A percentile compares a stretch with the other conserved stretches of the same genome.
These are phyloP conservation scores for Drosophila borealis DNA, from an alignment of 2,888 invertebrate species.

Conservation along the genomic window DNA sequence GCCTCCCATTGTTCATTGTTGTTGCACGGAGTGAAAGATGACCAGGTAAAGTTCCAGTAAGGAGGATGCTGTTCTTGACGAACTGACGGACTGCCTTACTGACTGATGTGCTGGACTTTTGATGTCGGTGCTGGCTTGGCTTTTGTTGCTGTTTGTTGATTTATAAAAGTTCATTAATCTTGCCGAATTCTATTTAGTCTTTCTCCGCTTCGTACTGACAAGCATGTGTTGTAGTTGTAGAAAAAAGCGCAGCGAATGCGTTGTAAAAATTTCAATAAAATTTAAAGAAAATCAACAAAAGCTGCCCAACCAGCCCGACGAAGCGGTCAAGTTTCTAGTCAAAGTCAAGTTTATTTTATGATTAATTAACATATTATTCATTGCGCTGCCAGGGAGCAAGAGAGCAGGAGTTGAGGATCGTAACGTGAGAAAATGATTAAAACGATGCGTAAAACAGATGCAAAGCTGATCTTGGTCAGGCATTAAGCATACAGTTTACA, in stretches of 20 bases:
- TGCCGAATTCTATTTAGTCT: constrained; percentile 63
- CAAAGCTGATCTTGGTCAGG: not conserved
- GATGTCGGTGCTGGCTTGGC: constrained; percentile 45
- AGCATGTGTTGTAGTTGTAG: constrained; percentile 6
- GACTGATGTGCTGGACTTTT: constrained; percentile 48
- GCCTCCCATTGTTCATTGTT: constrained; percentile 68
- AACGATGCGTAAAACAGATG: not conserved
- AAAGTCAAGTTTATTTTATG: constrained; percentile 55
- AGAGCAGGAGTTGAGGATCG: not conserved
- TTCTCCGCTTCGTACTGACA: constrained; percentile 20
- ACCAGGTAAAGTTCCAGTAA: constrained; percentile 66
- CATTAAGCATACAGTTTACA: not conserved
- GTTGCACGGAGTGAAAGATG: constrained; percentile 55
- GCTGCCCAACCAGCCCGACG: constrained; percentile 21
- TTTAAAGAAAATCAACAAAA: constrained; percentile 48
- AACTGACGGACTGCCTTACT: constrained; percentile 32
- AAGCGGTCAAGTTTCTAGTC: constrained; percentile 38
- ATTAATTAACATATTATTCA: constrained; percentile 82
- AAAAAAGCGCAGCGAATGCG: constrained; percentile 65
- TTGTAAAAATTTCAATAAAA: constrained; percentile 57
- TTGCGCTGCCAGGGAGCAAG: constrained; percentile 41
- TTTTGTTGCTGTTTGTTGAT: constrained; percentile 62
- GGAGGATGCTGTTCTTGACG: constrained; percentile 63
- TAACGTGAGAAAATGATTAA: constrained; percentile 67
- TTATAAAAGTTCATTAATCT: constrained; percentile 81